Evolutionary conservation across 2,888 invertebrate genomes (phyloP).

Genomic region (Lysandra bellargus): DNA sequence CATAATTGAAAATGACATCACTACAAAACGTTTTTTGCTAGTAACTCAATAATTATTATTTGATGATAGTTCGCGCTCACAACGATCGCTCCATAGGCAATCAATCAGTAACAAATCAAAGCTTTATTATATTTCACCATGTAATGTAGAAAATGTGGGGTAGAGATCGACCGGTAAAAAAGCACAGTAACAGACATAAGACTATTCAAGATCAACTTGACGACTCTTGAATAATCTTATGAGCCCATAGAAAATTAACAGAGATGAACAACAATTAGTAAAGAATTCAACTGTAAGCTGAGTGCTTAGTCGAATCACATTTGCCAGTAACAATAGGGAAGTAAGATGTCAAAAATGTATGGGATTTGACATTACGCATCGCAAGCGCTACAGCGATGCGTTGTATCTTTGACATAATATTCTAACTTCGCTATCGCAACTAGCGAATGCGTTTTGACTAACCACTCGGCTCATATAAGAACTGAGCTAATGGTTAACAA

Average conservation of each 20-base stretch:
- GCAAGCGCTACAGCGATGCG: not conserved
- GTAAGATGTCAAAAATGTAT: not conserved
- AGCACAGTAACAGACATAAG: not conserved
- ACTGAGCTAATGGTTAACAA: too few species aligned
- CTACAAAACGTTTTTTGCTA: conserved; percentile 8
- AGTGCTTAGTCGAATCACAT: not conserved
- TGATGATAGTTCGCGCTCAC: conserved; percentile 56
- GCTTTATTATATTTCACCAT: conserved; percentile 61
- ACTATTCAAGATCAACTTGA: too few species aligned
- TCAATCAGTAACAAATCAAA: conserved; percentile 77
- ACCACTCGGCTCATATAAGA: too few species aligned
- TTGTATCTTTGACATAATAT: too few species aligned
- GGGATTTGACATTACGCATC: not conserved
- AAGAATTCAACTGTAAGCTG: not conserved
- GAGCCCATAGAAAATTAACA: not conserved
- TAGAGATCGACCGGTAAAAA: conserved; percentile 7
- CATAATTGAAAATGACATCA: conserved; percentile 13
- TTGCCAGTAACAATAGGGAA: too few species aligned
- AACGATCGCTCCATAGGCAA: conserved; percentile 58
- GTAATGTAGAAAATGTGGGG: conserved; percentile 48
- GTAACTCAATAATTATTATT: conserved; percentile 35
- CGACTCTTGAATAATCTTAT: too few species aligned
- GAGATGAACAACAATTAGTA: not conserved
- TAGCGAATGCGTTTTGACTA: too few species aligned
- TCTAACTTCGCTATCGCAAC: too few species aligned